phyloP scores from a whole-genome alignment of 1,140 invertebrate genomes.

The Drosophila nigrodunni region DNA sequence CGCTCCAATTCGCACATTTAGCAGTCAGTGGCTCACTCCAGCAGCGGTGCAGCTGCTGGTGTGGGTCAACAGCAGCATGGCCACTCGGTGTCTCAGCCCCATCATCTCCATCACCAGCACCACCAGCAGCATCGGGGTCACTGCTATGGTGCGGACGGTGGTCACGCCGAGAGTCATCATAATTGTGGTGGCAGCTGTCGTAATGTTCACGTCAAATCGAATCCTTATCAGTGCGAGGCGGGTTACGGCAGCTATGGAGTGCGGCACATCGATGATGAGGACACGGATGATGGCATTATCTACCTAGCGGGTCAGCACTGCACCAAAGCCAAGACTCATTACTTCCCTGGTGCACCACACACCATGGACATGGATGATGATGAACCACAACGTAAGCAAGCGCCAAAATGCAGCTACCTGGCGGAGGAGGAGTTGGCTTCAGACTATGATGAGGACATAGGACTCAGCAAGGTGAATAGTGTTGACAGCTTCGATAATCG shows the following conservation, averaged over 20 bases:
- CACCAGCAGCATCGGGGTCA: slow-evolving; percentile 73
- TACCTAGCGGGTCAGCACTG: slow-evolving; percentile 66
- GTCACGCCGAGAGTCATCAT: slow-evolving; percentile 75
- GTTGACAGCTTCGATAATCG: slow-evolving; percentile 67
- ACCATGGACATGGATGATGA: slow-evolving; percentile 12
- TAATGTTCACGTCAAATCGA: slow-evolving; percentile 77
- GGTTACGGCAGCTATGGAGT: slow-evolving; percentile 76
- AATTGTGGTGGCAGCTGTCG: slow-evolving; percentile 80
- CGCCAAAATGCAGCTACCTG: slow-evolving; percentile 62
- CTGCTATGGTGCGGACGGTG: slow-evolving; percentile 79
- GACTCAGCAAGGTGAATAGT: slow-evolving; percentile 72
- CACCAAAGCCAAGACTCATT: slow-evolving; percentile 59
- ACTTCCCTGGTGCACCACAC: slow-evolving; percentile 44
- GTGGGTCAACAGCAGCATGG: slow-evolving; percentile 67
- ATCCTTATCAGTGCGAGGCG: slow-evolving; percentile 79
- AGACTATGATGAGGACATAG: slow-evolving; percentile 81
- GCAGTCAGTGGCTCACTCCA: slow-evolving; percentile 84
- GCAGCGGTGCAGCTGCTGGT: slow-evolving; percentile 65
- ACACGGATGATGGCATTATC: slow-evolving; percentile 77
- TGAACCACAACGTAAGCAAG: slow-evolving; percentile 18
- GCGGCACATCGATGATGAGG: slow-evolving; percentile 66
- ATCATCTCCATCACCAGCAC: slow-evolving; percentile 50
- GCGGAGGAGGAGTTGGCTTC: slow-evolving; percentile 73
- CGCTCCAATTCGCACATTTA: slow-evolving; percentile 91
- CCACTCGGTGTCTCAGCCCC: slow-evolving; percentile 48